Percentiles rank a stretch among this genome's conserved stretches.
phyloP scores from a whole-genome alignment of 1,140 invertebrate genomes.

The Pemphigus obesinymphae region DNA sequence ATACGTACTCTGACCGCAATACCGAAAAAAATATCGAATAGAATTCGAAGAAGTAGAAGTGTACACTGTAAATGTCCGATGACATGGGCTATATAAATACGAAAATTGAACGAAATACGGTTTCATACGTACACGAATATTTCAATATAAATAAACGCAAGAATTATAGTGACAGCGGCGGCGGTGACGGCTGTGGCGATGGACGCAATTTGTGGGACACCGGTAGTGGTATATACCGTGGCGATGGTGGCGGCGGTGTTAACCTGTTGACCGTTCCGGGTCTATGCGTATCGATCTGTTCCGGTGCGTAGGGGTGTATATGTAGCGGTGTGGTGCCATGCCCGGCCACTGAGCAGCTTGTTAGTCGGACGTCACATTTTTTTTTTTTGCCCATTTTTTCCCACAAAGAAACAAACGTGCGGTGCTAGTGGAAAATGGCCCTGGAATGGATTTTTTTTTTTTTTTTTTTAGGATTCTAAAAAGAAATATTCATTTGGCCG shows the following conservation, averaged over 20 bases:
- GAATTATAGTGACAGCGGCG: too few species aligned
- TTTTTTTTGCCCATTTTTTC: neutral
- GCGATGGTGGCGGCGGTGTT: neutral
- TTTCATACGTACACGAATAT: neutral
- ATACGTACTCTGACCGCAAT: too few species aligned
- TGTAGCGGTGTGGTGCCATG: neutral
- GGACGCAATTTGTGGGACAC: slow-evolving; percentile 1
- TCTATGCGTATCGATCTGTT: slow-evolving; percentile 24
- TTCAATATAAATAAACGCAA: neutral
- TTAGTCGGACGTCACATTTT: neutral
- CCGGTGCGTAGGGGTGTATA: neutral
- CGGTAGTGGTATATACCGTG: neutral
- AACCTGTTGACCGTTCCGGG: slow-evolving; percentile 40
- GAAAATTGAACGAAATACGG: too few species aligned
- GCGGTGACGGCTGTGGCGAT: neutral
- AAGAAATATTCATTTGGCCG: too few species aligned
- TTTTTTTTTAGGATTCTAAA: too few species aligned
- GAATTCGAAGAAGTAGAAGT: too few species aligned
- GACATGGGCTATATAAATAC: too few species aligned
- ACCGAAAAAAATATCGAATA: too few species aligned
- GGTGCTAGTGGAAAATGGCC: too few species aligned
- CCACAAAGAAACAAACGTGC: too few species aligned
- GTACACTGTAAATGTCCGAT: too few species aligned
- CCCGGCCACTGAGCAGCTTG: neutral
- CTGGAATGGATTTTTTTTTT: too few species aligned